phyloP scores from a whole-genome alignment of 2,113 vertebrate genomes.

The Nipponia nippon region DNA sequence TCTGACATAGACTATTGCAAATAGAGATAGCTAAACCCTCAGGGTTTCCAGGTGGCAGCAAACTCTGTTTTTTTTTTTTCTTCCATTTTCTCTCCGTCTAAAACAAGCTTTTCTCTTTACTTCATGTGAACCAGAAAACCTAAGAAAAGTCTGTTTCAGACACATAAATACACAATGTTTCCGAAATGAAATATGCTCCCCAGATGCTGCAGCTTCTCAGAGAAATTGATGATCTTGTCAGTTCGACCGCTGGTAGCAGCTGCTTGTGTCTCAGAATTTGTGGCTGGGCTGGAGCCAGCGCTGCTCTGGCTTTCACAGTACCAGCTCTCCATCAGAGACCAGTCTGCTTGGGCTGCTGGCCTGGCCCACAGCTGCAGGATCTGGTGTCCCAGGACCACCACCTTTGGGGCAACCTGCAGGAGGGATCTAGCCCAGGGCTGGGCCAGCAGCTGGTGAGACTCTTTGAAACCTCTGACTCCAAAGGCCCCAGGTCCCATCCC shows the following conservation, averaged over 20 bases:
- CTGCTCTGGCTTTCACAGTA: background rate
- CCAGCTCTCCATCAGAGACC: background rate
- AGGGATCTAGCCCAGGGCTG: background rate
- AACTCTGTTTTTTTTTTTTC: background rate
- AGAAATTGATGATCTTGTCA: constrained; percentile 41
- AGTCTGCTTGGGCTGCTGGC: background rate
- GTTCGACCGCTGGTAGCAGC: constrained; percentile 30
- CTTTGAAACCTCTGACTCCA: background rate
- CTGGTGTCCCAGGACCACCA: background rate
- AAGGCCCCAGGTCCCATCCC: background rate
- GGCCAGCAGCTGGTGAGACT: background rate
- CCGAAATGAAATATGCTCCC: constrained; percentile 26
- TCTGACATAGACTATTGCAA: background rate
- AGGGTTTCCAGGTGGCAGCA: constrained; percentile 12
- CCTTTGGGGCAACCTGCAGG: background rate
- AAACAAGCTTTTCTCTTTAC: background rate
- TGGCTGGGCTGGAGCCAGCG: background rate
- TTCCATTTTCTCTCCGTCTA: background rate
- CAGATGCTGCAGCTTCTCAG: constrained; percentile 44
- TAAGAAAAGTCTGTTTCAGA: constrained; percentile 10
- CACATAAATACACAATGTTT: constrained; percentile 8
- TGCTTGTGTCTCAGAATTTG: background rate
- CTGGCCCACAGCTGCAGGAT: background rate
- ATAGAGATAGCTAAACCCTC: background rate
- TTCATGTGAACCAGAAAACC: background rate